Base-by-base conservation (phyloP, 2,113 vertebrate species). In the Eonycteris spelaea region DNA sequence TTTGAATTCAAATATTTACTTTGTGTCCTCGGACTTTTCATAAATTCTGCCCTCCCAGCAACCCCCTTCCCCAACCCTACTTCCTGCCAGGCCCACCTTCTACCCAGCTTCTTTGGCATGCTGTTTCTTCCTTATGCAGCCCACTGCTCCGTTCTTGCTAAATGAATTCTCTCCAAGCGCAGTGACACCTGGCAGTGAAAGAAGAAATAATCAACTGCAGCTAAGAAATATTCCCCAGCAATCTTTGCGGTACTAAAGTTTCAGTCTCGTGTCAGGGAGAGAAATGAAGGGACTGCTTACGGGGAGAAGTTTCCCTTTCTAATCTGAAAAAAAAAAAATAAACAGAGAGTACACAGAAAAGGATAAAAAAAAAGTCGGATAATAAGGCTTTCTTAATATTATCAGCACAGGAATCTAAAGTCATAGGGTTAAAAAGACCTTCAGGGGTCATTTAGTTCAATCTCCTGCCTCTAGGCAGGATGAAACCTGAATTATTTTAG, bases 151-250 rank as follows among this genome's bases (percentile, higher is more conserved):
- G 96, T 61, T 40, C 40, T 94, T 0, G 0, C n/a, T 94, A 28
- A 84, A 59, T 85, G 86, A 95, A 77, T 94, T 97, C 88, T 96
- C 59, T 91, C 75, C 55, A 53, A 91, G 96, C 77, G 51, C 75
- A 38, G 40, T 93, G 91, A 24, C 51, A 90, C 26, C 28, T 86
- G 48, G 75, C 78, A 74, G 30, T 45, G 22, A 95, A 93, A 71
- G 77, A 71, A 91, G 92, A 96, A 95, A 95, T 89, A 26, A 89
- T 55, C 78, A 26, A 43, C 38, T 74, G 48, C 57, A 94, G 85
- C 78, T 43, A 77, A 91, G 91, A 78, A 75, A 61, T 87, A 74
- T 33, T 95, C 78, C 59, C 68, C n/a, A 6, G 63, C 21, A 89
- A 84, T 86, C 51, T 53, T 30, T 61, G 82, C 55, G 71, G 45